Base-by-base conservation (phyloP, 2,888 invertebrate species). In the Conomelus anceps region DNA sequence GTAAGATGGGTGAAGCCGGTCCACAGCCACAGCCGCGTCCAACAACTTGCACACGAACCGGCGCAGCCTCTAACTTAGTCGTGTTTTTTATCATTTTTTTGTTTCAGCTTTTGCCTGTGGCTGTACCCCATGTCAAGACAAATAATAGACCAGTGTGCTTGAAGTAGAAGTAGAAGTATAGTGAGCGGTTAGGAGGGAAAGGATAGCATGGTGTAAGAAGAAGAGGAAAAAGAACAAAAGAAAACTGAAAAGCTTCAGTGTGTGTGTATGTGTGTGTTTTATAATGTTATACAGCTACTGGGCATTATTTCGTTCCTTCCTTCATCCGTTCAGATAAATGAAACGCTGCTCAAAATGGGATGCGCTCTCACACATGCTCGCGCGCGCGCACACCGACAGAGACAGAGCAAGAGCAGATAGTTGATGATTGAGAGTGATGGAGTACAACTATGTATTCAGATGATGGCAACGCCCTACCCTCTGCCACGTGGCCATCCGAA, bases 101-200 rank as follows among this genome's bases (percentile, higher is more conserved):
- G 63, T 63, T 6, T 63, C 63, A n/a, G 63, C 87, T 91, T 88
- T 89, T 89, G 89, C 24, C 29, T 4, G 29, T 88, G 91, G 87
- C 90, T 91, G 90, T 91, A 90, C 90, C 90, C 89, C 84, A 84
- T 34, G 90, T 90, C 90, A 91, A 91, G 91, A 89, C 90, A 91
- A 91, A 91, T 90, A 91, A 90, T 90, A 90, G 90, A 90, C 89
- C 86, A 41, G 89, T 88, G 90, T 89, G 24, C 23, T 29, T 86
- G 86, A 22, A 24, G 24, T 86, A 24, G 86, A 26, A 29, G 86
- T 63, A 63, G 63, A 63, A n/a, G 63, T 63, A 63, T 63, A 63
- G 63, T 63, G 63, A 63, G 63, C 63, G 63, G 26, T 26, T 26
- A 26, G 26, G 6, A 26, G 26, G 63, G n/a, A 63, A 63, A 63